Evolutionary conservation across 2,113 vertebrate species (phyloP).

Genomic region (Thalassoma bifasciatum): DNA sequence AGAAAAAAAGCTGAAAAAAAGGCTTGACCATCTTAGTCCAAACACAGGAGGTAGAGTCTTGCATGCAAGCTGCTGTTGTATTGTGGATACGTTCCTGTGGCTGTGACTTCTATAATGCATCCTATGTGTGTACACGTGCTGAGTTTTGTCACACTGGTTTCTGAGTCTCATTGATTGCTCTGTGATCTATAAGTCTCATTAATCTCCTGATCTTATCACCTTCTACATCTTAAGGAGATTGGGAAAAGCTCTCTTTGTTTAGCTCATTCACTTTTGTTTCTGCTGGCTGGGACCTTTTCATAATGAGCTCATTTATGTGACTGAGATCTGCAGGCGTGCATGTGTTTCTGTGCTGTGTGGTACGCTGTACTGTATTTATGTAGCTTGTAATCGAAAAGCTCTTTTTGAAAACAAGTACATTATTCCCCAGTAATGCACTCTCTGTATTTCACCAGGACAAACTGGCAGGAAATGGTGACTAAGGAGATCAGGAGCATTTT

Average conservation of each 20-base stretch:
- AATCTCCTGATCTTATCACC: constrained; percentile 72
- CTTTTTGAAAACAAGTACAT: not conserved
- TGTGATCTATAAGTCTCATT: constrained; percentile 44
- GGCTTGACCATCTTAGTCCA: constrained; percentile 76
- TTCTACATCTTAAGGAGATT: constrained; percentile 64
- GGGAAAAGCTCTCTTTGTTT: constrained; percentile 29
- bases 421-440: not conserved
- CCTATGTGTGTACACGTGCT: constrained; percentile 7
- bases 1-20: constrained; percentile 89
- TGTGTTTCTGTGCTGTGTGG: constrained; percentile 2
- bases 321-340: constrained; percentile 3
- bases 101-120: constrained; percentile 20
- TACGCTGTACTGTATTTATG: not conserved
- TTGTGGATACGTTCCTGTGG: constrained; percentile 41
- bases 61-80: constrained; percentile 68
- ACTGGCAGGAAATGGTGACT: constrained; percentile 87
- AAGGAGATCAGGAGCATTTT: constrained; percentile 89
- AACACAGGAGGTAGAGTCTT: constrained; percentile 85
- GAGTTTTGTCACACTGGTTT: constrained; percentile 34
- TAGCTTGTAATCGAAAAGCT: not conserved
- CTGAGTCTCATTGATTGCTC: constrained; percentile 28
- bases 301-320: constrained; percentile 10
- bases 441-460: constrained; percentile 78
- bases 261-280: constrained; percentile 31
- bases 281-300: not conserved